Base-by-base conservation (phyloP, 2,888 invertebrate genomes). In the Lasioglossum vierecki region DNA sequence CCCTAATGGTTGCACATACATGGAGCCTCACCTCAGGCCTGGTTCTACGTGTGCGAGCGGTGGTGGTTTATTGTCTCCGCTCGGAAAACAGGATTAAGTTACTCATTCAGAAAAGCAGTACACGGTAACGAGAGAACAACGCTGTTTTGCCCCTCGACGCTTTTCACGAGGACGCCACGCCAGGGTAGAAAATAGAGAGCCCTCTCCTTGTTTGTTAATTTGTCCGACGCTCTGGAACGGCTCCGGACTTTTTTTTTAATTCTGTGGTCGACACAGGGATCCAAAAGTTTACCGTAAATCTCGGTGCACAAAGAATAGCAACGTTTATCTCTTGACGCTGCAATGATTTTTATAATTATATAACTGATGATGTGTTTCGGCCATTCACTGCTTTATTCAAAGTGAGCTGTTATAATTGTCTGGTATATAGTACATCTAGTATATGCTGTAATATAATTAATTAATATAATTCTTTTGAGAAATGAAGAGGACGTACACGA, bases 31-130 rank as follows among this genome's bases (percentile, higher is more conserved):
- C 53, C 49, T 49, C 53, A 22, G 53, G 22, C 8, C 8, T 22
- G 22, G 8, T 0, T 53, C 2, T 53, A 6, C 22, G 8, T 53
- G 8, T 26, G 60, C 30, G 26, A 13, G 13, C 70, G n/a, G 46
- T 49, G 81, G 53, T 85, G 91, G 85, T 88, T 91, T 90, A 92
- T 92, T 92, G 91, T 92, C 91, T 92, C 84, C 88, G 84, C 74
- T 86, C 53, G 84, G 84, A 88, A 91, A 92, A 89, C 88, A 85
- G 89, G 90, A 91, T 92, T 90, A 84, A 91, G 89, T 92, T 91
- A 92, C 92, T 91, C 90, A 79, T 88, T 89, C 85, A 85, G 80
- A 83, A 79, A 82, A 76, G 68, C 68, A 63, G 72, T 57, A 11
- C 57, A 6, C 73, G 73, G 71, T 83, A 86, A 88, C 83, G 86